A percentile compares a stretch with the other conserved stretches of the same genome.
Conservation (phyloP, 2,113 vertebrate genomes). For the Protobothrops flavoviridis region DNA sequence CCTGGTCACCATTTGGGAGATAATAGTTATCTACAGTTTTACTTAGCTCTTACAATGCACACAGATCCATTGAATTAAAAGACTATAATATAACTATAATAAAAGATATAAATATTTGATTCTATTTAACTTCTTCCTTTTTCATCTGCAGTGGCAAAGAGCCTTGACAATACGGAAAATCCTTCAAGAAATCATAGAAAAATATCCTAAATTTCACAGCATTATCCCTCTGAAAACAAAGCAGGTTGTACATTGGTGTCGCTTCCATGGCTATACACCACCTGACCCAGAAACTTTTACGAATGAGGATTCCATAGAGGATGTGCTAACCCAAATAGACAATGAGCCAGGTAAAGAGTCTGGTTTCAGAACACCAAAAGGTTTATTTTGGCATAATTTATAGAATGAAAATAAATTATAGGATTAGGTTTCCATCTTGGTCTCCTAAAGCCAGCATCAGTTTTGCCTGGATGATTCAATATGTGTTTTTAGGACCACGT, state of each 20-base stretch:
- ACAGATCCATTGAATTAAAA: not conserved
- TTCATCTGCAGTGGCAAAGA: constrained; percentile 83
- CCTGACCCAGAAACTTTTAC: constrained; percentile 84
- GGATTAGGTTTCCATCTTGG: not conserved
- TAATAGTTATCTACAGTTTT: not conserved
- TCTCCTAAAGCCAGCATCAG: no score
- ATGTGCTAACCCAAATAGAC: constrained; percentile 95
- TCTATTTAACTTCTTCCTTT: constrained; percentile 24
- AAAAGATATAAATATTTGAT: not conserved
- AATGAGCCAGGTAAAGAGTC: constrained; percentile 82
- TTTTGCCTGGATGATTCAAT: not conserved
- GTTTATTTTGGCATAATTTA: not conserved
- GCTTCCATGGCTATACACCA: constrained; percentile 90
- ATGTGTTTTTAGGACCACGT: not conserved
- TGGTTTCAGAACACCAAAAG: not conserved
- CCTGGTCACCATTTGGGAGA: not conserved
- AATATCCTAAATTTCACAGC: constrained; percentile 83
- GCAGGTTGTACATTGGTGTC: constrained; percentile 93
- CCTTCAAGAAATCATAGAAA: constrained; percentile 89
- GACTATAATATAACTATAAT: not conserved
- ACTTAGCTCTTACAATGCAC: not conserved
- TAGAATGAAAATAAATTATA: not conserved
- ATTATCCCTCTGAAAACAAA: constrained; percentile 86
- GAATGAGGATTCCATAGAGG: constrained; percentile 88
- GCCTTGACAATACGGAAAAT: constrained; percentile 88